Percentiles rank a stretch among this genome's conserved stretches.
These are phyloP conservation scores for Apocrypta bakeri DNA, from an alignment of 1,140 invertebrate genomes.

Conservation along the genomic window DNA sequence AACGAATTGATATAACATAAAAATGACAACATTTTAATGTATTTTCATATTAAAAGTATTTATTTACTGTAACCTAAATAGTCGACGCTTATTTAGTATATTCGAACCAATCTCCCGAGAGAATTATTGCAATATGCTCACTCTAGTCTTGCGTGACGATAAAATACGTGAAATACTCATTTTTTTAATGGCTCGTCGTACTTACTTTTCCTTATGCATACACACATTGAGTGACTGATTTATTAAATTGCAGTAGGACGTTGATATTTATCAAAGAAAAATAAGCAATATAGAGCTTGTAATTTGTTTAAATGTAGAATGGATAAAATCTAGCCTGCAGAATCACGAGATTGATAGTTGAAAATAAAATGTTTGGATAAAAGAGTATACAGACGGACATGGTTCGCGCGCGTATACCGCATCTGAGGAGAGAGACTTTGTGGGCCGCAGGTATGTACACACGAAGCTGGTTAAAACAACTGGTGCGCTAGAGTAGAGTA, in stretches of 20 bases:
- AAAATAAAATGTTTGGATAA: background rate
- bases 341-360: too few relatives aligned
- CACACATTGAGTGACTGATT: background rate
- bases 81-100: background rate
- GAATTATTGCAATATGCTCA: background rate
- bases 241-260: too few relatives aligned
- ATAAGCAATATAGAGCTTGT: background rate
- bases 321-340: too few relatives aligned
- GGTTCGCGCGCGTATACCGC: too few relatives aligned
- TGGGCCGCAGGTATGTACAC: background rate
- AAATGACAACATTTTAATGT: background rate
- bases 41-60: background rate
- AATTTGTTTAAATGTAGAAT: background rate
- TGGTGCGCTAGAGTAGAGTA: slow-evolving; percentile 10
- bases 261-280: background rate
- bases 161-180: background rate
- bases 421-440: background rate
- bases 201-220: background rate
- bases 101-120: background rate
- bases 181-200: background rate
- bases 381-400: background rate
- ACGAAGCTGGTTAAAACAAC: slow-evolving; percentile 27
- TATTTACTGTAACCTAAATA: background rate
- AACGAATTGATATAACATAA: background rate
- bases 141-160: background rate